Evolutionary conservation across 2,888 invertebrate species (phyloP).

Genomic region (Uloborus plumipes): DNA sequence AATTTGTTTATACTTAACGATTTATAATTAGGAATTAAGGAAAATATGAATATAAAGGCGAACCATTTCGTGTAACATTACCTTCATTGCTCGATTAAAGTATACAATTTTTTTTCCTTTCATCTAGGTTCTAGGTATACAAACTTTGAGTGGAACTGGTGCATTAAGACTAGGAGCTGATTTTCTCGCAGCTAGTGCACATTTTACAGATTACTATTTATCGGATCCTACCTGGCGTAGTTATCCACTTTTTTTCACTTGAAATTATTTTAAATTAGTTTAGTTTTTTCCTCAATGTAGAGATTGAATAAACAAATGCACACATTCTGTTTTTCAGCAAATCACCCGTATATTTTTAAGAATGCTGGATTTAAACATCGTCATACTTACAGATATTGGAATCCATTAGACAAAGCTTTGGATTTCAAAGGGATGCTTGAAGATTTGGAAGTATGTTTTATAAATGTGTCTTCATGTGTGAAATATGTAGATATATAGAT

Average conservation of each 20-base stretch:
- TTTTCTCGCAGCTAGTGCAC: conserved; percentile 80
- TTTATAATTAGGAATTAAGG: no score
- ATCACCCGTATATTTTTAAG: conserved; percentile 89
- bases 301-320: background rate
- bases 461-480: no score
- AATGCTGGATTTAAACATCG: conserved; percentile 86
- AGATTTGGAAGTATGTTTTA: conserved; percentile 77
- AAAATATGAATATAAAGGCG: no score
- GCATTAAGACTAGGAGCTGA: conserved; percentile 90
- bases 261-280: no score
- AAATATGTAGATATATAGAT: no score
- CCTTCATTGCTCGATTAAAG: background rate
- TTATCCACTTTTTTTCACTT: conserved; percentile 58
- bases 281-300: no score
- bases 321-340: conserved; percentile 76
- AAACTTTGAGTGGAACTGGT: conserved; percentile 95
- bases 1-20: no score
- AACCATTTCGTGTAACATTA: no score
- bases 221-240: conserved; percentile 96
- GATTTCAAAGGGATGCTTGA: conserved; percentile 83
- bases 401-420: conserved; percentile 78
- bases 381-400: conserved; percentile 94
- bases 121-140: conserved; percentile 86
- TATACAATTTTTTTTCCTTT: conserved; percentile 12
- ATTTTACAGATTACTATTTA: conserved; percentile 77